Conservation (phyloP, 2,888 invertebrate species). For the Diadromus collaris region DNA sequence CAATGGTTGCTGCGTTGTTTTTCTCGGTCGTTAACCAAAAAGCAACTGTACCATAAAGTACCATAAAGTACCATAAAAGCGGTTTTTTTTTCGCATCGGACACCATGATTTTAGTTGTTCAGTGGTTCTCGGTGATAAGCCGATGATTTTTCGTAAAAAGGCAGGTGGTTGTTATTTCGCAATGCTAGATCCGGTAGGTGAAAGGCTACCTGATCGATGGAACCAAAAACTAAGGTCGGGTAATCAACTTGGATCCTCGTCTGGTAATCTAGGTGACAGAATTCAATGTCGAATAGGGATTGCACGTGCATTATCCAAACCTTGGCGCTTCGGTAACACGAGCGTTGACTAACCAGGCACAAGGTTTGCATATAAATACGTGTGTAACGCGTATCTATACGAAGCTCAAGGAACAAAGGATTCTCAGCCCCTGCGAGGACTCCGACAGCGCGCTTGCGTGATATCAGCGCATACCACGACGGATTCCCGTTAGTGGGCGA, state of each 20-base stretch:
- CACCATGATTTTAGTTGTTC: no score
- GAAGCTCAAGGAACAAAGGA: slow-evolving; percentile 49
- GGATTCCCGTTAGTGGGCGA: slow-evolving; percentile 9
- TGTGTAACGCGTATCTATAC: slow-evolving; percentile 35
- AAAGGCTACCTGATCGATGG: neutral
- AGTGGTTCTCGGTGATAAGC: neutral
- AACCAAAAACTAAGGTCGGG: neutral
- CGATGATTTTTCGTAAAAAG: neutral
- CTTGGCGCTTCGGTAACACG: slow-evolving; percentile 11
- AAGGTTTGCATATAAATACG: slow-evolving; percentile 36
- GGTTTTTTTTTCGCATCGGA: no score
- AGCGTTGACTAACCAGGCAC: slow-evolving; percentile 39
- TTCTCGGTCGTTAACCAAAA: no score
- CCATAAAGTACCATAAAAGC: no score
- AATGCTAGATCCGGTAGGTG: neutral
- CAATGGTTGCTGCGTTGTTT: no score
- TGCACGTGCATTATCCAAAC: slow-evolving; percentile 20
- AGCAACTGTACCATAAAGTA: no score
- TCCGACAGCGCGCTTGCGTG: slow-evolving; percentile 38
- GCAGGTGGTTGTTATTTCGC: no score
- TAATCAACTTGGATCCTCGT: neutral
- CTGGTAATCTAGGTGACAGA: neutral
- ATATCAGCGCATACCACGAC: slow-evolving; percentile 24
- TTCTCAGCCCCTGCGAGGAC: slow-evolving; percentile 28
- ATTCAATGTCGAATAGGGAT: slow-evolving; percentile 6